These are phyloP conservation scores for Antigone vipio DNA, from an alignment of 2,113 vertebrate species.

Conservation along the genomic window DNA sequence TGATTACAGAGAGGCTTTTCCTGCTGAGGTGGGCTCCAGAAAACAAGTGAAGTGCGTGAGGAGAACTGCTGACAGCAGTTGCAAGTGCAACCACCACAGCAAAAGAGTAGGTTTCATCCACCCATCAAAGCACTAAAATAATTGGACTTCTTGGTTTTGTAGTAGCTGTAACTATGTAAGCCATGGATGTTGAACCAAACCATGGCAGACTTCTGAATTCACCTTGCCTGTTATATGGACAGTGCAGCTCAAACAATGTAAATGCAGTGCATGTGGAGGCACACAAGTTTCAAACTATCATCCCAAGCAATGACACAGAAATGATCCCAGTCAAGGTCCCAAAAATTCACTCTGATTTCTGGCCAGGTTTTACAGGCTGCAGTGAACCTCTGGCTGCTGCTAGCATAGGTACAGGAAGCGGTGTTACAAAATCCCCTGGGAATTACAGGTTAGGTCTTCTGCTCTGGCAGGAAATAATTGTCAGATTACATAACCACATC, in stretches of 20 bases:
- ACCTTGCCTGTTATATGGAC: background rate
- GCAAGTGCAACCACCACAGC: background rate
- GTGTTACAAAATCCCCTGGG: background rate
- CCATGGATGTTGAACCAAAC: background rate
- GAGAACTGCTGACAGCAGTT: background rate
- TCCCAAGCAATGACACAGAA: background rate
- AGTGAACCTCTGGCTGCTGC: background rate
- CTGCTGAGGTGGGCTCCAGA: background rate
- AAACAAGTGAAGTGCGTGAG: background rate
- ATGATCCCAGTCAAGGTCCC: rapidly evolving
- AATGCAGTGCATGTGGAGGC: background rate
- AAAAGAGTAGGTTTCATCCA: background rate
- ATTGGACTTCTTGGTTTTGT: background rate
- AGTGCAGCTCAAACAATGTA: background rate
- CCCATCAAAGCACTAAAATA: background rate
- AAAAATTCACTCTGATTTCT: background rate
- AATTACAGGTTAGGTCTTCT: background rate
- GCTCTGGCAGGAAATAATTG: background rate
- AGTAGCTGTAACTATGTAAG: background rate
- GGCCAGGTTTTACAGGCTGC: background rate
- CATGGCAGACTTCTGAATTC: rapidly evolving
- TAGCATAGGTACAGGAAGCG: background rate
- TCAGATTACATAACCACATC: background rate
- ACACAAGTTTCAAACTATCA: background rate
- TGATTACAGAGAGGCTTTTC: background rate